Evolutionary conservation across 2,888 invertebrate species (phyloP).

Genomic region (Eristalinus aeneus): DNA sequence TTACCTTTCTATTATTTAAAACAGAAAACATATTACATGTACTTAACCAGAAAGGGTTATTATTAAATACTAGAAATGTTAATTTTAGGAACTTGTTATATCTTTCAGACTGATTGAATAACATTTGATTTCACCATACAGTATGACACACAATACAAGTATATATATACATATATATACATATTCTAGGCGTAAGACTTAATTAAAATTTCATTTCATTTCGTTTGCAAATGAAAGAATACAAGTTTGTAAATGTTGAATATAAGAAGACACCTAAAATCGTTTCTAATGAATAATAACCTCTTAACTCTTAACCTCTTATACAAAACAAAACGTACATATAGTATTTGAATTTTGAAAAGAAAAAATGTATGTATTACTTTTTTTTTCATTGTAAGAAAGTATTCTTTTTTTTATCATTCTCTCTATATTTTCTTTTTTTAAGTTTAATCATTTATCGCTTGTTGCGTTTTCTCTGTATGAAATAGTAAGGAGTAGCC

Average conservation of each 20-base stretch:
- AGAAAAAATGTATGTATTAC: background rate
- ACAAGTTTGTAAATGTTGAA: background rate
- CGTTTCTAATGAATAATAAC: background rate
- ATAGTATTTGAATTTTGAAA: conserved; percentile 18
- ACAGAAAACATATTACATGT: conserved; percentile 18
- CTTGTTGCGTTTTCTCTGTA: background rate
- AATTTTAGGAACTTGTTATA: conserved; percentile 46
- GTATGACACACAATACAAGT: conserved; percentile 31
- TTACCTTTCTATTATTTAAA: conserved; percentile 10
- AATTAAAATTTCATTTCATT: conserved; percentile 25
- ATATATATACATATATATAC: too few species aligned
- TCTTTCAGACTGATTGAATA: conserved; percentile 62
- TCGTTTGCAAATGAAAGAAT: conserved; percentile 19
- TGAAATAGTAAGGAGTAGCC: background rate
- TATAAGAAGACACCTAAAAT: background rate
- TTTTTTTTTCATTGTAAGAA: background rate
- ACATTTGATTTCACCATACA: conserved; percentile 56
- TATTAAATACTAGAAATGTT: conserved; percentile 20
- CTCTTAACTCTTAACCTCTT: background rate
- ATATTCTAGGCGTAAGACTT: conserved; percentile 33
- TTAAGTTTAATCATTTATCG: background rate
- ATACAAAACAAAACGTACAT: background rate
- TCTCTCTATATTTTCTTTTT: background rate
- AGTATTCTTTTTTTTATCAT: background rate
- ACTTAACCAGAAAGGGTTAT: conserved; percentile 42